Evolutionary conservation across 2,113 vertebrate genomes (phyloP), one percentile per base, ranked within the genome.

Genomic region (Pelvicachromis taeniatus): DNA sequence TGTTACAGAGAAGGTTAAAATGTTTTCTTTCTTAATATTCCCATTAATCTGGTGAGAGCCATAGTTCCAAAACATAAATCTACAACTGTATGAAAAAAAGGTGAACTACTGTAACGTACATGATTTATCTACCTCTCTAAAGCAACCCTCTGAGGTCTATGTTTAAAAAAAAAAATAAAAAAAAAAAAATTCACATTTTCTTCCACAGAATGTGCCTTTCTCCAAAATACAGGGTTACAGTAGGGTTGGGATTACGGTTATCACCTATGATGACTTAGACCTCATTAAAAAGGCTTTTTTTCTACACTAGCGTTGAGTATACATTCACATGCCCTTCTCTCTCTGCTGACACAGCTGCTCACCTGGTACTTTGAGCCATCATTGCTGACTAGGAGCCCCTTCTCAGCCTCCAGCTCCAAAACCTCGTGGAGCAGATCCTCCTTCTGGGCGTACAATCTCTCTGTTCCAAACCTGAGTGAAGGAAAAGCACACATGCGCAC

Each of bases 351-450:
- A 75, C 9, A 1, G 17, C 55, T 31, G 29, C 91, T 42, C 31
- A 93, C 95, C 70, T 96, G 94, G 82, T 95, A 95, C 85, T 96
- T 96, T 50, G 82, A n/a, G 45, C 68, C 85, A 11, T 96, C 95
- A 5, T 92, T 90, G 6, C 91, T 88, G 35, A 81, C 84, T 38
- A 95, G 55, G 4, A 95, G 89, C 35, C 95, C 93, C 77, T 95
- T 95, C 84, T 96, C 96, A 4, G 95, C 94, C 87, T 97, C 96
- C 87, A 97, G 91, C 85, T 97, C 96, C 85, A 96, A 81, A n/a
- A 96, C 96, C 88, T 96, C 96, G 21, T 96, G 96, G 8, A 97
- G 93, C 75, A 97, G 90, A 84, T 96, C 96, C 85, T 97, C 96
- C 82, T 96, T 96, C 84, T 96, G 94, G n/a, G 95, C 95, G 4